Conservation (phyloP, 2,797 vertebrate species). For the Paramormyrops hopkinsi region DNA sequence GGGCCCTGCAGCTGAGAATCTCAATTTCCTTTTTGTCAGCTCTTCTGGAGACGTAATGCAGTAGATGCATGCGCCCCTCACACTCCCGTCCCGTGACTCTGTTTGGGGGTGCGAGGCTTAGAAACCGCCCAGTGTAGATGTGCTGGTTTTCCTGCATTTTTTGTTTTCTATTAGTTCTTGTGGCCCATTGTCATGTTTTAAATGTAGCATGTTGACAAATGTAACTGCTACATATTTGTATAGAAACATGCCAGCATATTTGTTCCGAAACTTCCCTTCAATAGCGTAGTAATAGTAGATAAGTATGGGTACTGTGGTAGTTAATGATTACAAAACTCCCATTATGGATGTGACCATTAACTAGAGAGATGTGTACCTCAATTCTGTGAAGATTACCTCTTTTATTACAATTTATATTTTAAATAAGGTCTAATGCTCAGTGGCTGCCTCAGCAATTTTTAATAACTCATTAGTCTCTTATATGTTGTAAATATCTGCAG, state of each 20-base stretch:
- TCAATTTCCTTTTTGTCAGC: background rate
- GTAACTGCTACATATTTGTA: background rate
- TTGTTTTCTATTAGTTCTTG: background rate
- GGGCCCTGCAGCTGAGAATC: background rate
- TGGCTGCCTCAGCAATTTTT: background rate
- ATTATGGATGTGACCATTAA: background rate
- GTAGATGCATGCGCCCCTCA: background rate
- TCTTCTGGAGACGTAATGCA: background rate
- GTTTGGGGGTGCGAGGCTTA: background rate
- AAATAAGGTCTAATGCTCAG: background rate
- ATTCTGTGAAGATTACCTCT: background rate
- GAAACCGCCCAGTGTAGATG: background rate
- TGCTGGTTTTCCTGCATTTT: background rate
- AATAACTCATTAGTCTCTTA: background rate
- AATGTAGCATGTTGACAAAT: background rate
- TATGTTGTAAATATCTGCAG: constrained; percentile 47
- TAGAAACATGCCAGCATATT: background rate
- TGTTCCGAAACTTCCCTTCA: background rate
- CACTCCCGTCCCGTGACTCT: background rate
- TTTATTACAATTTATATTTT: background rate
- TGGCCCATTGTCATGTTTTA: background rate
- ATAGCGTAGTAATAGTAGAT: background rate
- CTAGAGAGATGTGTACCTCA: background rate
- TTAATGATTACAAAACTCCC: background rate
- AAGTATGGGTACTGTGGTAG: background rate